Evolutionary conservation across 1,140 invertebrate genomes (phyloP).

Genomic region (Mesaphorura yosii): DNA sequence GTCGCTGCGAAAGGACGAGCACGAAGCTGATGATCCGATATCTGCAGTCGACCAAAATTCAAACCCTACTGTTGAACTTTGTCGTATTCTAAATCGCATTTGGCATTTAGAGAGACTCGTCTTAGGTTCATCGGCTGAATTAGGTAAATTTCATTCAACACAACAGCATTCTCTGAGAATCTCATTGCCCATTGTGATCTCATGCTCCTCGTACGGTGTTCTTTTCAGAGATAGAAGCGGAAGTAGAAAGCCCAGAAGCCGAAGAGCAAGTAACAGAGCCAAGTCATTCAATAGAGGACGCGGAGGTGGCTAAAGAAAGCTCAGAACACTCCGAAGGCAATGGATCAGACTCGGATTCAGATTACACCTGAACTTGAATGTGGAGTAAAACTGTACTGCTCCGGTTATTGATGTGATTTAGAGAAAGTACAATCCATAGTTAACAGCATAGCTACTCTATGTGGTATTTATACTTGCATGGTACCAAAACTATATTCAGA

Average conservation of each 20-base stretch:
- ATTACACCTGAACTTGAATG: too few relatives aligned
- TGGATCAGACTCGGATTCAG: too few relatives aligned
- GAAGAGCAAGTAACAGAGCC: too few relatives aligned
- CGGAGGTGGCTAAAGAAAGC: too few relatives aligned
- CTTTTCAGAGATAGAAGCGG: conserved; percentile 14
- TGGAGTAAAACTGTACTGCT: too few relatives aligned
- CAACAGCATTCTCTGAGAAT: conserved; percentile 15
- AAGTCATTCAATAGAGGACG: too few relatives aligned
- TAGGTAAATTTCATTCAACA: neutral
- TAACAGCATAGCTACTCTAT: too few relatives aligned
- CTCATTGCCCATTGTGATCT: conserved; percentile 15
- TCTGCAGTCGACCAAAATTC: conserved; percentile 1
- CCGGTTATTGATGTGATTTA: too few relatives aligned
- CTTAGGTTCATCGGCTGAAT: conserved; percentile 33
- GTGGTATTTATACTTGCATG: too few relatives aligned
- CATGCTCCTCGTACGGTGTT: conserved; percentile 17
- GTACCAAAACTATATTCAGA: too few relatives aligned
- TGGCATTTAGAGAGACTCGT: conserved; percentile 35
- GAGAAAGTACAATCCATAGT: too few relatives aligned
- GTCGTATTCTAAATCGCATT: conserved; percentile 32
- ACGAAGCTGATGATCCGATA: conserved; percentile 15
- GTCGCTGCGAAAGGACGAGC: neutral
- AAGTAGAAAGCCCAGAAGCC: conserved; percentile 33
- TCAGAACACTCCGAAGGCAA: too few relatives aligned
- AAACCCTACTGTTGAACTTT: conserved; percentile 17